Percentiles rank a stretch among this genome's conserved stretches.
These are phyloP conservation scores for Hymenopus coronatus DNA, from an alignment of 2,888 invertebrate genomes.

Conservation along the genomic window DNA sequence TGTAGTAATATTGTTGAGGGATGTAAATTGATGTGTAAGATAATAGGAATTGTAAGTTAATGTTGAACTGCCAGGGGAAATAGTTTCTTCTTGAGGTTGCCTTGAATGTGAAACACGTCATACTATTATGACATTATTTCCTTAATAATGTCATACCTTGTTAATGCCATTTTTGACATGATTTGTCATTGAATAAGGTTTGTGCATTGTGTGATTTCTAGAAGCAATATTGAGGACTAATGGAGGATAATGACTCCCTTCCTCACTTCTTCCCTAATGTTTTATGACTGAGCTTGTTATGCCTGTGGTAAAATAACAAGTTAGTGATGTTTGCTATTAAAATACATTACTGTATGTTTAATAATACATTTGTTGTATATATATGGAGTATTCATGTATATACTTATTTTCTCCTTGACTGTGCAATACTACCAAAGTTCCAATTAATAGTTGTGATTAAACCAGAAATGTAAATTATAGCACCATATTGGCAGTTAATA, in stretches of 20 bases:
- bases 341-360: conserved; percentile 2
- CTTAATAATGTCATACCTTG: neutral
- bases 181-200: neutral
- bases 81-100: neutral
- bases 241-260: neutral
- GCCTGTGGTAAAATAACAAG: neutral
- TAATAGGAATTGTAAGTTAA: neutral
- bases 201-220: conserved; percentile 20
- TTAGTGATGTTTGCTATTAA: conserved; percentile 10
- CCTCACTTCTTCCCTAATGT: neutral
- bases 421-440: conserved; percentile 15
- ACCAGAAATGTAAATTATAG: neutral
- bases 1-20: conserved; percentile 3
- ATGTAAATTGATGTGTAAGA: neutral
- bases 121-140: neutral
- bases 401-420: neutral
- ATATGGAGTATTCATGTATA: neutral
- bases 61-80: neutral
- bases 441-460: neutral
- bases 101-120: neutral
- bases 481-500: neutral
- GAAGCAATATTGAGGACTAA: conserved; percentile 22
- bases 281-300: conserved; percentile 4
- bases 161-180: conserved; percentile 8
- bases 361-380: conserved; percentile 15